Conservation (phyloP, 2,113 vertebrate species). For the Triplophysa siluroides region DNA sequence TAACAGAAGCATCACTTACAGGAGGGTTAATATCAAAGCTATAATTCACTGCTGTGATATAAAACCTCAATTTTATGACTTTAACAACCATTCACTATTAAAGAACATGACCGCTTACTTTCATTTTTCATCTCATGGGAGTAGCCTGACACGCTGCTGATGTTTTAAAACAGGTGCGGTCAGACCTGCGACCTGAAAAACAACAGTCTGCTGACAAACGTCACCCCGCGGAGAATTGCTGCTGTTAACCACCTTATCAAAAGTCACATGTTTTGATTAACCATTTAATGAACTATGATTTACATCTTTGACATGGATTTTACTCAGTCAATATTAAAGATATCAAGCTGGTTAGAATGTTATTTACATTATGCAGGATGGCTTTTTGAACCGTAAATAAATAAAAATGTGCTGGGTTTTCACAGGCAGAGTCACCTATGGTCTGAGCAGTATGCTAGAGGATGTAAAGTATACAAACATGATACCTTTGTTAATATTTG, state of each 20-base stretch:
- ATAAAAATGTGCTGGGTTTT: too few species aligned
- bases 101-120: not conserved
- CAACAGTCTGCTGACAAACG: conserved; percentile 6
- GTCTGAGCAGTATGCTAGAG: not conserved
- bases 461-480: not conserved
- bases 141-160: not conserved
- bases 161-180: conserved; percentile 27
- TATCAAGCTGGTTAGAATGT: too few species aligned
- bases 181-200: not conserved
- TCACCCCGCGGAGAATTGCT: not conserved
- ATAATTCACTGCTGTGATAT: not conserved
- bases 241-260: not conserved
- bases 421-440: too few species aligned
- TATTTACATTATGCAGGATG: too few species aligned
- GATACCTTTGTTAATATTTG: not conserved
- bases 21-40: not conserved
- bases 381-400: too few species aligned
- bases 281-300: too few species aligned
- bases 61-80: not conserved
- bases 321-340: too few species aligned
- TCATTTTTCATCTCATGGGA: not conserved
- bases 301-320: too few species aligned
- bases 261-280: too few species aligned
- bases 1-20: conserved; percentile 17
- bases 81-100: not conserved